Percentiles rank a stretch among this genome's conserved stretches.
phyloP scores from a whole-genome alignment of 2,888 invertebrate genomes.

The Chrysodeixis includens region DNA sequence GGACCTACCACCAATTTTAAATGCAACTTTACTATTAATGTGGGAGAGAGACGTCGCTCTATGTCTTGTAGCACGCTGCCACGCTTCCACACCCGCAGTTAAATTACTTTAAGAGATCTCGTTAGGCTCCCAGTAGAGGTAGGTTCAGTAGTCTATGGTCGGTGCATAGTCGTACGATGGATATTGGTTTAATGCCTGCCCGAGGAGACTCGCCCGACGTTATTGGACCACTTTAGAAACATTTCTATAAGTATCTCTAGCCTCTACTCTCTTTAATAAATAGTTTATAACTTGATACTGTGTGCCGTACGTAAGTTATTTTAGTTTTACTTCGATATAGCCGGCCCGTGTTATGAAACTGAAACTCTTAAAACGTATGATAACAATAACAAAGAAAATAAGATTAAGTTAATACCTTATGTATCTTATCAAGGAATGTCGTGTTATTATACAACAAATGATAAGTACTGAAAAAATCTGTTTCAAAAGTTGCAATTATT shows the following conservation, averaged over 20 bases:
- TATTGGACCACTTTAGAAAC: constrained; percentile 18
- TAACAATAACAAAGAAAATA: background rate
- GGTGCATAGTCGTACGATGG: background rate
- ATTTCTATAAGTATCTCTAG: constrained; percentile 11
- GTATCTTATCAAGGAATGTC: background rate
- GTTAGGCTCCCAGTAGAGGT: background rate
- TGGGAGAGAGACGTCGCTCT: too few species aligned
- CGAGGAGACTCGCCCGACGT: background rate
- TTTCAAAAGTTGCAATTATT: background rate
- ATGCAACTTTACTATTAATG: too few species aligned
- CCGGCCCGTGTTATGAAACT: background rate
- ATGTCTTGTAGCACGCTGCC: too few species aligned
- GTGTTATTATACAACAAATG: background rate
- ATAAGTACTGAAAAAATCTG: constrained; percentile 4
- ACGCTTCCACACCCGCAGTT: too few species aligned
- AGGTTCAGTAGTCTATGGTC: background rate
- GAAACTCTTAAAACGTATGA: background rate
- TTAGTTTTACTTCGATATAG: background rate
- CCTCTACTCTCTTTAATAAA: constrained; percentile 8
- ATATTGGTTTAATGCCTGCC: background rate
- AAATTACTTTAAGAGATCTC: constrained; percentile 6
- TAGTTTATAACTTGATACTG: background rate
- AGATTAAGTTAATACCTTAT: background rate
- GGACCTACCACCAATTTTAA: too few species aligned
- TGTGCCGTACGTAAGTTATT: background rate